Evolutionary conservation across 2,113 vertebrate species (phyloP), one percentile per base, ranked within the genome.

Genomic region (Pterocles gutturalis): DNA sequence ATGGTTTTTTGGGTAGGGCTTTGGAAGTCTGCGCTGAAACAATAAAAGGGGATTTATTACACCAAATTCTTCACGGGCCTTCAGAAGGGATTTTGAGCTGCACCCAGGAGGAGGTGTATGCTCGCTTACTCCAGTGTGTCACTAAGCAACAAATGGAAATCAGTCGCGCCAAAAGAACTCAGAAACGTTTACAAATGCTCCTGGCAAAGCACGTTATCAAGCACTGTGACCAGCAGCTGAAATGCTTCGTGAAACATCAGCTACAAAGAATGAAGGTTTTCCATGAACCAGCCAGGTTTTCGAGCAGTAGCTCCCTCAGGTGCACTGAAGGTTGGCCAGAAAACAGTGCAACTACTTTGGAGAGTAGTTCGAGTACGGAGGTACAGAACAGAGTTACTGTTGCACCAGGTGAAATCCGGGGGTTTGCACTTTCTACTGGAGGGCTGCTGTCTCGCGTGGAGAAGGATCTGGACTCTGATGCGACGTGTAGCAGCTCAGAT

Each of bases 401-500:
- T 49, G 96, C 92, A 53, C 80, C 96, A 6, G 94, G 97, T 78
- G 98, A 99, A 94, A 94, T 99, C 77, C 89, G 95, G 78, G 98
- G 97, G 65, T 99, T 99, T 97, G 98, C 96, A 57, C 94, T 92
- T 77, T 98, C 95, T 90, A 65, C 98, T 62, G 97, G 97, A 94
- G 97, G 97, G n/a, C 91, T 99, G 80, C 97, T 99, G 84, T 98
- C 97, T 70, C 97, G 97, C 0, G 97, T 99, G 83, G 98, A 99
- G 98, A 97, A 98, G 87, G 98, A 97, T 75, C 94, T 99, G 98
- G 99, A 99, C 97, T 99, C 99, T 2, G 99, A 99, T 76, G 99
- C 98, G 86, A 99, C 99, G 2, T 99, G 98, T 70, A 99, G 99
- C 99, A 99, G 99, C 98, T 99, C 99, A 83, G 99, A 99, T 76